These are phyloP conservation scores for Chloroclystis v-ata DNA, from an alignment of 2,888 invertebrate species.

Conservation along the genomic window DNA sequence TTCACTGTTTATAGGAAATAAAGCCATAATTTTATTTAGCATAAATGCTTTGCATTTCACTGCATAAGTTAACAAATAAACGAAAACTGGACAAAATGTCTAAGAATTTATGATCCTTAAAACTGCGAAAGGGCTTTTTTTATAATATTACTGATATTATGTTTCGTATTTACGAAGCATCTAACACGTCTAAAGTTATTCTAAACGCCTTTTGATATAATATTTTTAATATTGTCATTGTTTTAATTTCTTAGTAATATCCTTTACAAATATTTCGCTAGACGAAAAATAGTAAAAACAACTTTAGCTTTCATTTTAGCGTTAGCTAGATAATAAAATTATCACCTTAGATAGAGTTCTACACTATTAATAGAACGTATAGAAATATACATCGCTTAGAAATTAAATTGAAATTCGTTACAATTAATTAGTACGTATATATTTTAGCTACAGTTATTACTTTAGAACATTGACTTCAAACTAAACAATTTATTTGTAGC, in stretches of 20 bases:
- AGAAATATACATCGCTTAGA: conserved; percentile 50
- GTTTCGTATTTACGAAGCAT: conserved; percentile 59
- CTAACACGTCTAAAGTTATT: conserved; percentile 67
- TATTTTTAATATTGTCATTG: conserved; percentile 76
- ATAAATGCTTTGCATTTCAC: conserved; percentile 30
- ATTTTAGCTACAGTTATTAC: conserved; percentile 34
- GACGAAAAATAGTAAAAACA: conserved; percentile 54
- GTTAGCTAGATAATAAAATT: conserved; percentile 41
- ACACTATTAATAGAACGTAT: conserved; percentile 44
- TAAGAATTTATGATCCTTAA: no score
- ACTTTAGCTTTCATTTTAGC: conserved; percentile 41
- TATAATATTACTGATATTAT: conserved; percentile 48
- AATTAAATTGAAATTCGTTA: conserved; percentile 53
- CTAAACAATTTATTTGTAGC: conserved; percentile 7
- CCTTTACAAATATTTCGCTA: conserved; percentile 66
- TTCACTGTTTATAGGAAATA: conserved; percentile 23
- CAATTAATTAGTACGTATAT: conserved; percentile 37
- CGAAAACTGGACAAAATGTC: conserved; percentile 23
- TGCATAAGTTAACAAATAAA: conserved; percentile 33
- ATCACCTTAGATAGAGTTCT: conserved; percentile 42
- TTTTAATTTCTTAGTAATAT: conserved; percentile 68
- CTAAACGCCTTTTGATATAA: conserved; percentile 67
- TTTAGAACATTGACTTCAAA: conserved; percentile 17
- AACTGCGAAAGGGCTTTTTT: conserved; percentile 48
- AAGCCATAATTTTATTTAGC: conserved; percentile 4